Conservation (phyloP, 1,140 invertebrate species). For the Pentalonia nigronervosa region DNA sequence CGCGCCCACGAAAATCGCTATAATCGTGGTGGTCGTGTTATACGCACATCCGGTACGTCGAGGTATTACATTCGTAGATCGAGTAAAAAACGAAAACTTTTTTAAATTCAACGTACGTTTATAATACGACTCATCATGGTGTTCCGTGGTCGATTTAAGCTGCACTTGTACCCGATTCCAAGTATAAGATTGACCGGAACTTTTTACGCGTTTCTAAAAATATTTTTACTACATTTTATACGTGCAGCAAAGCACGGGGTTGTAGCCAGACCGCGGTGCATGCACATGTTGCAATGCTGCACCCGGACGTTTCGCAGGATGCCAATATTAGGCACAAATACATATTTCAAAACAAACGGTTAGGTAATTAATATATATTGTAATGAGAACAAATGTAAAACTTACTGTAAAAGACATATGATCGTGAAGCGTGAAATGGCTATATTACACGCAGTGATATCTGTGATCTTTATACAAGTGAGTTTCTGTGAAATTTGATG, state of each 20-base stretch:
- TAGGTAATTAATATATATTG: neutral
- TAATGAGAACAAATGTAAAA: neutral
- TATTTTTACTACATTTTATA: neutral
- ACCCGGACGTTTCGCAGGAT: neutral
- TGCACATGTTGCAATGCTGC: neutral
- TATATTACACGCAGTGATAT: neutral
- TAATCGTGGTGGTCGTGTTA: neutral
- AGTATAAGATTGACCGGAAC: neutral
- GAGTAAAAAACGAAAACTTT: neutral
- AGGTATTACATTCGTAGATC: neutral
- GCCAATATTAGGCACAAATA: neutral
- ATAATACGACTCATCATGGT: neutral
- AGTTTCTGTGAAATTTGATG: neutral
- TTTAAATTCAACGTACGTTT: neutral
- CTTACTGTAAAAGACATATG: neutral
- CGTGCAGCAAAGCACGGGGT: neutral
- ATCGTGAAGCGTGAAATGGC: neutral
- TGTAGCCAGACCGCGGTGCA: neutral
- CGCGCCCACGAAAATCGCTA: neutral
- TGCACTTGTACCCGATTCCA: neutral
- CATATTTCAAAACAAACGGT: neutral
- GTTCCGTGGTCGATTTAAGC: neutral
- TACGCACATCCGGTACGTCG: neutral
- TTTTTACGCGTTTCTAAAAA: neutral
- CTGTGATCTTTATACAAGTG: neutral